A percentile compares a stretch with the other conserved stretches of the same genome.
phyloP scores from a whole-genome alignment of 2,888 invertebrate species.

The Lepetodrilus schrolli region DNA sequence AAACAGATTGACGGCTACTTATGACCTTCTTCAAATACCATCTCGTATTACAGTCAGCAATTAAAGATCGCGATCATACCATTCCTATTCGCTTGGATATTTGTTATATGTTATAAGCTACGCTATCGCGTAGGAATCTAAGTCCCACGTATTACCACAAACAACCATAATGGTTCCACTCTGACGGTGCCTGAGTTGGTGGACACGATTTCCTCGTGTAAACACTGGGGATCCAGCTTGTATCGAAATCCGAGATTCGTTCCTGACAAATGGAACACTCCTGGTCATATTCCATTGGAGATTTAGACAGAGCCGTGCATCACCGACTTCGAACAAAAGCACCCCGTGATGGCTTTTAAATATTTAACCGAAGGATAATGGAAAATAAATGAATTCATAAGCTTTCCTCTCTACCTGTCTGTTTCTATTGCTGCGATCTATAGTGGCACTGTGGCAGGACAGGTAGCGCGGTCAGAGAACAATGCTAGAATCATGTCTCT shows the following conservation, averaged over 20 bases:
- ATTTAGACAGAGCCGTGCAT: neutral
- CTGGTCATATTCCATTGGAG: neutral
- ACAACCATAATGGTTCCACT: too few relatives aligned
- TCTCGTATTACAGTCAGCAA: too few relatives aligned
- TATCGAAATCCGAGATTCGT: neutral
- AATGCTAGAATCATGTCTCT: neutral
- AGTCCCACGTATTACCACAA: too few relatives aligned
- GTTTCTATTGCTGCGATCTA: conserved; percentile 14
- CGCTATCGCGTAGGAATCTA: too few relatives aligned
- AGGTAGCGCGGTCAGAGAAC: neutral
- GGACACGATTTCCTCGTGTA: neutral
- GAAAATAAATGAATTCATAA: conserved; percentile 18
- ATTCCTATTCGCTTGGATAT: too few relatives aligned
- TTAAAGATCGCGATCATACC: too few relatives aligned
- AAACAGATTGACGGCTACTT: too few relatives aligned
- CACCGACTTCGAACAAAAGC: conserved; percentile 15
- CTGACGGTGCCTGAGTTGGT: too few relatives aligned
- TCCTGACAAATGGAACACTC: neutral
- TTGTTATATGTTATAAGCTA: too few relatives aligned
- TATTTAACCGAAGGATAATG: conserved; percentile 24
- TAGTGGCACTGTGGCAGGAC: neutral
- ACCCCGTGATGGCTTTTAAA: conserved; percentile 6
- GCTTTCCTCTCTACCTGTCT: conserved; percentile 10
- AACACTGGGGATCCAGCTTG: neutral
- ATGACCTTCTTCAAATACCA: too few relatives aligned